A percentile compares a stretch with the other conserved stretches of the same genome.
Conservation (phyloP, 2,888 invertebrate genomes). For the Hemicrepidius hirtus region DNA sequence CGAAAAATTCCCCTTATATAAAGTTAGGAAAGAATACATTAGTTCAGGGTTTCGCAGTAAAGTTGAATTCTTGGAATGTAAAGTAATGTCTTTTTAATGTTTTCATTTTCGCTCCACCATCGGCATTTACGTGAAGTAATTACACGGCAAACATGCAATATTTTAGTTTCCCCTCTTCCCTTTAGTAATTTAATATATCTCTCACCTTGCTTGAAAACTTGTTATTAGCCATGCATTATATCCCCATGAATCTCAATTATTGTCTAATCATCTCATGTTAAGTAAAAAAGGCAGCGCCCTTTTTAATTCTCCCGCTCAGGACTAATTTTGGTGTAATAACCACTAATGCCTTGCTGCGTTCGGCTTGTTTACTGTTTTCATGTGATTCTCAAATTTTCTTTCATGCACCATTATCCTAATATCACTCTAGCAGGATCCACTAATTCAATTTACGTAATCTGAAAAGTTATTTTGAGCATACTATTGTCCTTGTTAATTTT, state of each 20-base stretch:
- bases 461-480: background rate
- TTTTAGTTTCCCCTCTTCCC: constrained; percentile 22
- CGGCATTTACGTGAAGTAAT: constrained; percentile 19
- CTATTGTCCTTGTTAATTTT: constrained; percentile 3
- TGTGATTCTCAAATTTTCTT: constrained; percentile 16
- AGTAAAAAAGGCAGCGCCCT: constrained; percentile 24
- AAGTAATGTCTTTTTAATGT: constrained; percentile 19
- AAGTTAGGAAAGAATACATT: too few species aligned
- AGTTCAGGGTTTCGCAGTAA: background rate
- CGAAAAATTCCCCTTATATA: too few species aligned
- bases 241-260: constrained; percentile 34
- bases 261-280: constrained; percentile 20
- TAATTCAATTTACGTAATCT: background rate
- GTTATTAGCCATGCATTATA: constrained; percentile 23
- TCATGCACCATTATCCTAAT: constrained; percentile 7
- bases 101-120: constrained; percentile 3
- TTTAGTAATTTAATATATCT: constrained; percentile 19
- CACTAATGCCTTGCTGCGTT: constrained; percentile 5
- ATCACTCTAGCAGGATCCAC: background rate
- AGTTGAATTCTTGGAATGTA: background rate
- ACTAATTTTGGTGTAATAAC: constrained; percentile 22
- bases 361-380: constrained; percentile 8
- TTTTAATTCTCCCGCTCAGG: constrained; percentile 15
- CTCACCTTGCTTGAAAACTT: constrained; percentile 20
- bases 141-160: constrained; percentile 25